phyloP scores from a whole-genome alignment of 2,888 invertebrate species.

The Temnothorax ravouxi region DNA sequence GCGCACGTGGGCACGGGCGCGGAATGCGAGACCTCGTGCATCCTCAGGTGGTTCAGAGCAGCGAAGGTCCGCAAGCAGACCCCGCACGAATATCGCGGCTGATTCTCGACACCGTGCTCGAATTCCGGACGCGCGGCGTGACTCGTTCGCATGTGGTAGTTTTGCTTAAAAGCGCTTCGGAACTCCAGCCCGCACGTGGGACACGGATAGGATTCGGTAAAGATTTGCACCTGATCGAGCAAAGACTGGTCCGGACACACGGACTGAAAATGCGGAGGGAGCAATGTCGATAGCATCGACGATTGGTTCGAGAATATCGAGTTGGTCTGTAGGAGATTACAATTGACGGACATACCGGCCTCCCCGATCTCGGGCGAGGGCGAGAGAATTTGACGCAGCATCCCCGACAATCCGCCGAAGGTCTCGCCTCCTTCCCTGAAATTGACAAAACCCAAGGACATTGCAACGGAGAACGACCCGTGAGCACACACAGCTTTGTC shows the following conservation, averaged over 20 bases:
- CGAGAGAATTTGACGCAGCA: constrained; percentile 85
- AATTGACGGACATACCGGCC: constrained; percentile 71
- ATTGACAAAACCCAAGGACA: constrained; percentile 84
- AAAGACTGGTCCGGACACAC: constrained; percentile 70
- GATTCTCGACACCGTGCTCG: constrained; percentile 73
- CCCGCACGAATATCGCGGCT: constrained; percentile 80
- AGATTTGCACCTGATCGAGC: constrained; percentile 80
- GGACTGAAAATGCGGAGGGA: constrained; percentile 67
- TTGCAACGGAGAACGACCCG: constrained; percentile 77
- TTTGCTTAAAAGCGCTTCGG: constrained; percentile 82
- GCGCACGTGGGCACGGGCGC: constrained; percentile 59
- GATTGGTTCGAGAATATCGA: constrained; percentile 80
- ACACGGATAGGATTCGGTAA: constrained; percentile 82
- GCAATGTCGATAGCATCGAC: constrained; percentile 78
- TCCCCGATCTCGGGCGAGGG: constrained; percentile 84
- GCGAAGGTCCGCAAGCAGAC: constrained; percentile 82
- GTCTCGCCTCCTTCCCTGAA: constrained; percentile 84
- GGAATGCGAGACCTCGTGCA: constrained; percentile 82
- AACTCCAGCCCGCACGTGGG: constrained; percentile 84
- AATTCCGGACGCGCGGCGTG: constrained; percentile 73
- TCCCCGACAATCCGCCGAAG: constrained; percentile 85
- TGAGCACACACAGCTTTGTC: constrained; percentile 58
- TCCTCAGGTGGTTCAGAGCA: constrained; percentile 81
- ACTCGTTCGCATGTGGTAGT: constrained; percentile 83
- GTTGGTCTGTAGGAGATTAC: constrained; percentile 77